Evolutionary conservation across 2,797 vertebrate genomes (phyloP).

Genomic region (Champsocephalus esox): DNA sequence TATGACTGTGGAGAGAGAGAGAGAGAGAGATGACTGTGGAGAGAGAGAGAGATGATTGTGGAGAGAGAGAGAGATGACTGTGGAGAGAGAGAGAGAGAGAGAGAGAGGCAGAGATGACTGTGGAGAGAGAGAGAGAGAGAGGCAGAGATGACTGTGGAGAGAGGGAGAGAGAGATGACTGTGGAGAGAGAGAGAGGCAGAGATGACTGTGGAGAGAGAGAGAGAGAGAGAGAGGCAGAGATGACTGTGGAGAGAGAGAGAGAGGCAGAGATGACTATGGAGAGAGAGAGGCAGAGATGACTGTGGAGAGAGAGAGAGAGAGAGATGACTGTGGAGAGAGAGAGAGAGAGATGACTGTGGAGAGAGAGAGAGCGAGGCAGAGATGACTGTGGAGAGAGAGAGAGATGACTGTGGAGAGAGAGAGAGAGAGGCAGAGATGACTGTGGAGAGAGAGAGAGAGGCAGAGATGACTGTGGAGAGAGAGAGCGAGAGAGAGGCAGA

Average conservation of each 20-base stretch:
- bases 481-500: neutral
- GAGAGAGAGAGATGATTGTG: too few relatives aligned
- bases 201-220: constrained; percentile 7
- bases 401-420: too few relatives aligned
- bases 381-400: constrained; percentile 1
- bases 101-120: neutral
- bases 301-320: neutral
- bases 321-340: neutral
- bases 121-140: neutral
- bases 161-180: too few relatives aligned
- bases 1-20: neutral
- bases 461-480: neutral
- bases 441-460: neutral
- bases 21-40: too few relatives aligned
- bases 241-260: neutral
- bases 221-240: neutral
- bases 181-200: neutral
- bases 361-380: neutral
- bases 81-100: neutral
- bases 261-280: neutral
- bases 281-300: neutral
- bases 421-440: neutral
- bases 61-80: neutral
- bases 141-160: neutral
- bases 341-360: too few relatives aligned